These are phyloP conservation scores for Tokudaia muenninki DNA, from an alignment of 2,797 vertebrate species.

Conservation along the genomic window DNA sequence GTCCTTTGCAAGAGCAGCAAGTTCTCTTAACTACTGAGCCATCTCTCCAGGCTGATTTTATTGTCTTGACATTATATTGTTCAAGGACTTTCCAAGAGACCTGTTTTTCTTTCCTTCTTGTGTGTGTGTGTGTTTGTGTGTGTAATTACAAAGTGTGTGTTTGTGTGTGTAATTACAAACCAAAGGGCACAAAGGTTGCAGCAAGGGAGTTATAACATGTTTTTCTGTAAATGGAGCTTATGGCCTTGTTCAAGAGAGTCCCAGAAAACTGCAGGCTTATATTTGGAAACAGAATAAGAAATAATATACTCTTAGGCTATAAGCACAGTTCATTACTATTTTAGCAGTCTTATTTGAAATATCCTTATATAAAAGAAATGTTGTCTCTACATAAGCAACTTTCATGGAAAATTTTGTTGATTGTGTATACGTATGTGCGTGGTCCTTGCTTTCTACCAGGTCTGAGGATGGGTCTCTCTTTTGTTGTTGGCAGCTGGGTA, in stretches of 20 bases:
- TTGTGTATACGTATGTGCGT: neutral
- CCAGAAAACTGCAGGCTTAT: neutral
- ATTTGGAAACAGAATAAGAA: neutral
- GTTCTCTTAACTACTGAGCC: neutral
- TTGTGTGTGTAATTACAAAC: neutral
- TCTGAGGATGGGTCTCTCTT: neutral
- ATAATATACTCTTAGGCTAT: neutral
- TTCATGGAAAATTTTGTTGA: neutral
- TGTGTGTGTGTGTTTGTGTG: neutral
- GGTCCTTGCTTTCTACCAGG: neutral
- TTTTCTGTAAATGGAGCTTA: neutral
- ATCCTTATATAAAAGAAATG: neutral
- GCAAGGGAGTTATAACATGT: neutral
- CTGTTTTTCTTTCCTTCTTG: neutral
- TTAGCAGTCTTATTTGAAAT: neutral
- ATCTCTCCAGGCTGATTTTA: neutral
- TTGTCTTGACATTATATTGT: neutral
- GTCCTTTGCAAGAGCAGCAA: neutral
- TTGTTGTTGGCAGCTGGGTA: neutral
- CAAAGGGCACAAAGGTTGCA: neutral
- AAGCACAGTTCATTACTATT: neutral
- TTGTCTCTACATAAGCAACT: neutral
- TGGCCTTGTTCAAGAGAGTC: neutral
- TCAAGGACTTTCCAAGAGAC: neutral
- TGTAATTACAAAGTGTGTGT: neutral